Evolutionary conservation across 92 coral and sea anemone genomes (phyloP), one percentile per base, ranked within the genome.

Genomic region (Nematostella vectensis): DNA sequence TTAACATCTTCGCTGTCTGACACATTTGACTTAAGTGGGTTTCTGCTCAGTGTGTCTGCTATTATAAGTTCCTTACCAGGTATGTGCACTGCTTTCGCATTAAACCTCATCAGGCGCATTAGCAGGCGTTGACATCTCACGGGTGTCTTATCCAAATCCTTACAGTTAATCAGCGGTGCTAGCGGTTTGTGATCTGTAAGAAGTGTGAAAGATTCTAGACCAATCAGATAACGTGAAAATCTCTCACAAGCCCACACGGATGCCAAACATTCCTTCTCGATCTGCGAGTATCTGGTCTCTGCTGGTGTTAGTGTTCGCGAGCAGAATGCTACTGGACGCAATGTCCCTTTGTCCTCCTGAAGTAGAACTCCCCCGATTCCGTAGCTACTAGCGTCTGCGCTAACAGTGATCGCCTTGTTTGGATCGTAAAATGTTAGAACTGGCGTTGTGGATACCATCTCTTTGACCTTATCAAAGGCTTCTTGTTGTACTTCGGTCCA

Each of bases 241-340:
- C 29, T 68, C 31, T 80, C 88, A 62, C 77, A 80, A 4, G 70
- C 71, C 83, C 79, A 75, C 11, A 81, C 83, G 18, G 57, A 60
- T 8, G 83, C 88, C 11, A 75, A 55, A 33, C 74, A 77, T 26
- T 58, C 57, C 50, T 67, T 67, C 25, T 75, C 76, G 1, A 67
- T 66, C 36, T 50, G 69, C 16, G 79, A 50, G 21, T 77, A 77
- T 25, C 38, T 57, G 47, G 49, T n/a, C n/a, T n/a, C n/a, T n/a
- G n/a, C n/a, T n/a, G n/a, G n/a, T n/a, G n/a, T n/a, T n/a, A n/a
- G n/a, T 33, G 51, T 64, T 65, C 11, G 79, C 72, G 18, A 53
- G 38, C 3, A 17, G 23, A 23, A 65, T 49, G 13, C 72, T 27
- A 11, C 58, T 33, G 12, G 79, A 72, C 12, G 27, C 57, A 27